Evolutionary conservation across 1,140 invertebrate genomes (phyloP), one percentile per base, ranked within the genome.

Genomic region (Oncopodura yosiiana): DNA sequence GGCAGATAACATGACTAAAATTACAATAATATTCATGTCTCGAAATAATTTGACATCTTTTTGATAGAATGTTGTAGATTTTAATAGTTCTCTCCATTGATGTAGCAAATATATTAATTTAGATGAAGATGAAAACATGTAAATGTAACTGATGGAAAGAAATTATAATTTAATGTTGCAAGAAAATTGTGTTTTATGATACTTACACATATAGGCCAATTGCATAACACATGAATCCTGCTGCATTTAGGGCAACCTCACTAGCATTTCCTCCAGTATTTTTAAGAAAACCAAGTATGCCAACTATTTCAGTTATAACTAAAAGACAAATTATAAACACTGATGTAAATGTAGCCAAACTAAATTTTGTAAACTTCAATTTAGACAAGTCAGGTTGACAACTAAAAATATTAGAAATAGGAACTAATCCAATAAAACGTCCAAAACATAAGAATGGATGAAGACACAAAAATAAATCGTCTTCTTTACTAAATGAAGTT

Each of bases 161-260:
- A n/a, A n/a, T n/a, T n/a, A n/a, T n/a, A n/a, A n/a, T n/a, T n/a
- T n/a, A n/a, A n/a, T n/a, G n/a, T n/a, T n/a, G n/a, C n/a, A n/a
- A n/a, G n/a, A n/a, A n/a, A n/a, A 43, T 6, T 23, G 9, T 5
- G 11, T 27, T 30, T 16, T 23, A 24, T 34, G 12, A 21, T 24
- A 11, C 43, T 18, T 56, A 56, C 54, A 56, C 39, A 45, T 21
- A 56, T 0, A 56, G 24, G 16, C 54, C 54, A 3, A 56, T 56
- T 2, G 38, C 30, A 21, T 56, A 56, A 23, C 41, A 45, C 1
- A 50, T 29, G 14, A 45, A 36, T 5, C 44, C 44, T 14, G 36
- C 48, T 5, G 32, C 5, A 50, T 51, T 56, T 9, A 8, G 23
- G 9, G 46, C 48, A 9, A 56, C 19, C 26, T 56, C 18, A 21